phyloP scores from a whole-genome alignment of 2,888 invertebrate genomes.

The Xanthia icteritia region DNA sequence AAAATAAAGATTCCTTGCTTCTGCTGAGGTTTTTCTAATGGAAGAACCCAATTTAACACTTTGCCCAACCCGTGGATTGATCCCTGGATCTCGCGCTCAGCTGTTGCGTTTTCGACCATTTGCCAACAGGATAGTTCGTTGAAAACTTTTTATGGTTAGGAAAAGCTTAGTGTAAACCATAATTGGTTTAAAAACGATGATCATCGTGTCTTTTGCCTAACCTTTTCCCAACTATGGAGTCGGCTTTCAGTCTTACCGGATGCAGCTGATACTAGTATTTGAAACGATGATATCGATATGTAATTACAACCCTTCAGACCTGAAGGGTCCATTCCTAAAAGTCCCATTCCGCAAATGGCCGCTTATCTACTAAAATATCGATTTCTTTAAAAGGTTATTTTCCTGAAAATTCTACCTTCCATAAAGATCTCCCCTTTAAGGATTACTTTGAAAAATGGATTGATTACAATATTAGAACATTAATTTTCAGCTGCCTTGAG shows the following conservation, averaged over 20 bases:
- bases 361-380: conserved; percentile 14
- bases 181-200: neutral
- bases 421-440: neutral
- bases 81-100: too few relatives aligned
- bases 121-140: neutral
- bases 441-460: conserved; percentile 18
- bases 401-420: neutral
- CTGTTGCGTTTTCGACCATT: too few relatives aligned
- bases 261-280: neutral
- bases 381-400: conserved; percentile 17
- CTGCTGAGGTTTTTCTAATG: neutral
- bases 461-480: conserved; percentile 10
- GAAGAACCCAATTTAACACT: neutral
- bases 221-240: too few relatives aligned
- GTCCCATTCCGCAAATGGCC: conserved; percentile 5
- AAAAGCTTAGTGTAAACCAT: neutral
- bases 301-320: neutral
- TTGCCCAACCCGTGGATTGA: neutral
- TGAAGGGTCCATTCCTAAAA: conserved; percentile 4
- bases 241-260: neutral
- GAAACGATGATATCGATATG: conserved; percentile 2
- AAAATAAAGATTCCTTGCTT: neutral
- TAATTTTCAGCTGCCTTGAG: neutral
- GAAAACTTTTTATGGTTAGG: neutral
- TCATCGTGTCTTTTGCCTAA: too few relatives aligned